These are phyloP conservation scores for Galleria mellonella DNA, from an alignment of 1,140 invertebrate species.

Conservation along the genomic window DNA sequence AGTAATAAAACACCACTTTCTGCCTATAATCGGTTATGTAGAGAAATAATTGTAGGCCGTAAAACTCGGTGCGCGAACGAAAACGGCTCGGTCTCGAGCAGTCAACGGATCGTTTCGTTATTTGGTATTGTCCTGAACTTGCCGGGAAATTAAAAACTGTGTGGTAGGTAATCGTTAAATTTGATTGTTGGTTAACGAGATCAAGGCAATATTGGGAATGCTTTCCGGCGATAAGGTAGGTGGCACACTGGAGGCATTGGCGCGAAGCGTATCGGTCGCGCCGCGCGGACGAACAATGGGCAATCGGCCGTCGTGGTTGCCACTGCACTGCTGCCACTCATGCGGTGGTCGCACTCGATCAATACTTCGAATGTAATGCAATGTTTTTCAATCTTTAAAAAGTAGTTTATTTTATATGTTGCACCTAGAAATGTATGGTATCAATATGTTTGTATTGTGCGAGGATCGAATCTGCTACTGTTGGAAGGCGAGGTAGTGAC, in stretches of 20 bases:
- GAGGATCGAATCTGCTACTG: no score
- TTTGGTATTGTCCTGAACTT: conserved; percentile 7
- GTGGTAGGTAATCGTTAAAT: conserved; percentile 35
- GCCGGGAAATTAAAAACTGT: conserved; percentile 28
- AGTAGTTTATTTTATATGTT: no score
- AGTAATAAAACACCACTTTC: conserved; percentile 1
- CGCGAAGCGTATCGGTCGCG: conserved; percentile 62
- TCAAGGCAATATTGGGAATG: conserved; percentile 43
- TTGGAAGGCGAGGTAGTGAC: no score
- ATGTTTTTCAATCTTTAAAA: no score
- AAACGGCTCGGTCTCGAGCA: not conserved
- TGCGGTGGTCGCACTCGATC: conserved; percentile 1
- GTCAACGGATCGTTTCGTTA: not conserved
- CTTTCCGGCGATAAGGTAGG: conserved; percentile 54
- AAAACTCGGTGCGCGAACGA: no score
- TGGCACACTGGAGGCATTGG: conserved; percentile 39
- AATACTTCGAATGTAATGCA: no score
- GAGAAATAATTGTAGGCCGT: no score
- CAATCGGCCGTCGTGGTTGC: conserved; percentile 32
- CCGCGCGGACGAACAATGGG: conserved; percentile 54
- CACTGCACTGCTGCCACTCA: conserved; percentile 8
- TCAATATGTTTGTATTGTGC: no score
- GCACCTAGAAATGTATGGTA: no score
- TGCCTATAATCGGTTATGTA: no score
- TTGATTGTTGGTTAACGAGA: conserved; percentile 48